Base-by-base conservation (phyloP, 2,888 invertebrate species). In the Trichopoda pennipes region DNA sequence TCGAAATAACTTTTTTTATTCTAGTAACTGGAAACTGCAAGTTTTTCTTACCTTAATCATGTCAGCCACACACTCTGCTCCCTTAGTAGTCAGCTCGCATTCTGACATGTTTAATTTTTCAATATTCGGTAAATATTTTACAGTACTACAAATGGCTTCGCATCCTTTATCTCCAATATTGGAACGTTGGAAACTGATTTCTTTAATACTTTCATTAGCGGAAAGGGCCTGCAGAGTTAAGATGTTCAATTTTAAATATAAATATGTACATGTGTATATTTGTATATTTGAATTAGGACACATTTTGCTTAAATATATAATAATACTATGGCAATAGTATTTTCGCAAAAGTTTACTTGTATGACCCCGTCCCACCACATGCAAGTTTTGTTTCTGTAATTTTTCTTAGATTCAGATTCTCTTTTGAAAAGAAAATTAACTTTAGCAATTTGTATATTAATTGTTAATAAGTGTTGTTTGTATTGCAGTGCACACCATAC, bases 81-180 rank as follows among this genome's bases (percentile, higher is more conserved):
- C 94, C 38, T 92, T 90, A 1, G 92, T 87, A 0, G 94, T 93
- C 14, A 96, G 88, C 16, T 94, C 93, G 89, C 96, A 96, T 7
- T 93, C 93, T 8, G 94, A 93, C 2, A 96, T 89, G 87, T 96
- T 95, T 35, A 96, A 88, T 1, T 93, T 93, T 75, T 94, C 93
- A 10, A 96, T 92, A 86, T 94, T 94, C 1, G 94, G 94, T 49
- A 94, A 91, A 85, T 93, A 93, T 56, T 94, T 93, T 60, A 96
- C 92, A 0, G 94, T 93, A 76, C 93, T 93, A 88, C 95, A 96
- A 14, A 96, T 89, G 6, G 94, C 91, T 80, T 94, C 92, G 87
- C 96, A 96, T 4, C 95, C 95, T 21, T 92, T 92, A 88, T 96
- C 96, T 0, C 94, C 94, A 80, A 96, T 93, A 83, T 93, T 91